Evolutionary conservation across 1,140 invertebrate genomes (phyloP), one percentile per base, ranked within the genome.

Genomic region (Aphis craccivora): DNA sequence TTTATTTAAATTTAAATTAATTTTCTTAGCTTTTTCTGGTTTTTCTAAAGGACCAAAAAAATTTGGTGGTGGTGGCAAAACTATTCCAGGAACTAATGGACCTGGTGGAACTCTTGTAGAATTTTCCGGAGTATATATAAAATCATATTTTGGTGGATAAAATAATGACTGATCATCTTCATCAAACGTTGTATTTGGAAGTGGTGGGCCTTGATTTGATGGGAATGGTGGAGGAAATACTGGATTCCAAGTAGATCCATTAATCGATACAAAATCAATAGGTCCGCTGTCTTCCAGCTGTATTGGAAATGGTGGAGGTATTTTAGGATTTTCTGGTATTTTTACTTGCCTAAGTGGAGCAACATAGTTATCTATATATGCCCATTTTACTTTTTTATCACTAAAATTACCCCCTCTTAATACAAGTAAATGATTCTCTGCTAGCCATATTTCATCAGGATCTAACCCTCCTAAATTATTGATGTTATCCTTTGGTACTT

Each of bases 101-200:
- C 98, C 98, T 1, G 98, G 97, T 30, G 97, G 97, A 67, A 98
- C 97, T 37, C 95, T 95, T 51, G 97, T 97, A 1, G 97, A 96
- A 95, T 98, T 98, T 94, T 98, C 97, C 94, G 96, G 97, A 94
- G 96, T 96, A 95, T 98, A 98, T 93, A 97, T 97, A 95, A 98
- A 98, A 95, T 97, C 98, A 95, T 98, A 98, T 4, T 97, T 97
- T 94, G 98, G 97, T 94, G 98, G 98, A 96, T 98, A 98, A 94
- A 98, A 98, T 35, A 98, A 97, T 90, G 98, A 98, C 94, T 98
- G 98, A 95, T 98, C 98, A 95, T 98, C 97, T 95, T 98, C 97
- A 95, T 98, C 98, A 95, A 97, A 97, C 88, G 97, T 96, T 94
- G 97, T 97, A 83, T 97, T 97, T 94, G 96, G 94, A 95, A 95